These are phyloP conservation scores for Zootoca vivipara DNA, from an alignment of 2,113 vertebrate species.

Conservation along the genomic window DNA sequence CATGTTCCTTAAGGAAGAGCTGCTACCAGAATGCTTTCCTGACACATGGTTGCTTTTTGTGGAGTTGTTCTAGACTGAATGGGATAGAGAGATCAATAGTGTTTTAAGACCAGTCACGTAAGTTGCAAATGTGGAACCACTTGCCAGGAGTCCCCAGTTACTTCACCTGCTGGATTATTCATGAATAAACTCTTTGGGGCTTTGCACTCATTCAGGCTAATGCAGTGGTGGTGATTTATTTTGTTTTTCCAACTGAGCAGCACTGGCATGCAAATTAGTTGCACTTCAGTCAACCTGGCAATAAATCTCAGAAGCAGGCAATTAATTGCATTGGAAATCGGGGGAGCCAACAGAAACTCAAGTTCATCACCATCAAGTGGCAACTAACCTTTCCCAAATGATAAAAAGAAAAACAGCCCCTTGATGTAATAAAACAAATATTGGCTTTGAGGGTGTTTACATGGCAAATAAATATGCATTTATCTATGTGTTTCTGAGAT, in stretches of 20 bases:
- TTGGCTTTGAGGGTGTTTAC: background rate
- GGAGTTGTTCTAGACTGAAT: background rate
- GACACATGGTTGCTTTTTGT: background rate
- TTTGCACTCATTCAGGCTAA: constrained; percentile 1
- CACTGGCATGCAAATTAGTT: constrained; percentile 24
- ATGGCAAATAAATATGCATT: constrained; percentile 50
- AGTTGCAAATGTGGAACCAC: background rate
- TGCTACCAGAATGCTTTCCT: background rate
- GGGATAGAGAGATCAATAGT: background rate
- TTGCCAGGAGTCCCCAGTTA: background rate
- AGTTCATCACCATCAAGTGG: constrained; percentile 40
- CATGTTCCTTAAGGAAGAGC: background rate
- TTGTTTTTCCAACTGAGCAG: constrained; percentile 35
- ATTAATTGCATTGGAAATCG: constrained; percentile 53
- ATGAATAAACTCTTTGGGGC: background rate
- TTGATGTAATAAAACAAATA: background rate
- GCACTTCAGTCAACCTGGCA: constrained; percentile 24
- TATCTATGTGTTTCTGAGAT: constrained; percentile 5
- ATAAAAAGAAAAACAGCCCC: constrained; percentile 19
- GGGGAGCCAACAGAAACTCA: constrained; percentile 51
- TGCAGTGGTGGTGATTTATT: constrained; percentile 13
- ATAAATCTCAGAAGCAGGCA: constrained; percentile 48
- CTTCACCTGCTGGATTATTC: background rate
- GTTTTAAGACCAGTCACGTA: background rate
- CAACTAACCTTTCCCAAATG: constrained; percentile 46